A percentile compares a stretch with the other conserved stretches of the same genome.
Evolutionary conservation across 2,888 invertebrate species (phyloP).

Genomic region (Erebia ligea): DNA sequence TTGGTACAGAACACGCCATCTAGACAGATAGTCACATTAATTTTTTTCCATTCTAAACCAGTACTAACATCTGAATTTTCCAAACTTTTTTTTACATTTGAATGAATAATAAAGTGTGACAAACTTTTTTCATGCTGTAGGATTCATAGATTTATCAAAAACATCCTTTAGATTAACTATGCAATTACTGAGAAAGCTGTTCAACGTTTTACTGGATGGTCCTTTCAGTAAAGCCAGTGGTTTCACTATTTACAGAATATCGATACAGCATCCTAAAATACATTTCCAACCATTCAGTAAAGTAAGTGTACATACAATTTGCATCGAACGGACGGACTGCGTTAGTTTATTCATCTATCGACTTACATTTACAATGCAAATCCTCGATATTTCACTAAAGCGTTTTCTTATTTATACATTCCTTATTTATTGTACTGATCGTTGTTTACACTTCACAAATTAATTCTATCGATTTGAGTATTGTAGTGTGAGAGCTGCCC

Average conservation of each 20-base stretch:
- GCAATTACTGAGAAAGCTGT: slow-evolving; percentile 13
- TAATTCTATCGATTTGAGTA: slow-evolving; percentile 33
- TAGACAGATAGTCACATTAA: no score
- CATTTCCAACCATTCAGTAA: slow-evolving; percentile 34
- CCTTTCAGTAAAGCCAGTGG: slow-evolving; percentile 25
- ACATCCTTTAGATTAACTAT: neutral
- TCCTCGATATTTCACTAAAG: slow-evolving; percentile 40
- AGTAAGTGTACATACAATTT: slow-evolving; percentile 42
- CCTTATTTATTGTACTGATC: slow-evolving; percentile 40
- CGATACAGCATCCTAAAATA: slow-evolving; percentile 38
- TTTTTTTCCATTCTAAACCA: no score
- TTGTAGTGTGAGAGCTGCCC: slow-evolving; percentile 11
- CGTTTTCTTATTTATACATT: slow-evolving; percentile 39
- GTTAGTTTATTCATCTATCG: slow-evolving; percentile 41
- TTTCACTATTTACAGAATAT: slow-evolving; percentile 36
- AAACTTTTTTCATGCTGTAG: no score
- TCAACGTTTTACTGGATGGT: neutral
- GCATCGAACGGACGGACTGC: slow-evolving; percentile 40
- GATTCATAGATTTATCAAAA: neutral
- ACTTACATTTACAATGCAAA: slow-evolving; percentile 43
- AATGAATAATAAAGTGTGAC: no score
- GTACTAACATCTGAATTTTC: neutral
- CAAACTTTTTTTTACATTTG: neutral
- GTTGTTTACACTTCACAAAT: slow-evolving; percentile 39
- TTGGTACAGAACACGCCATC: no score